Evolutionary conservation across 2,888 invertebrate species (phyloP).

Genomic region (Zygothrica quintamaculata): DNA sequence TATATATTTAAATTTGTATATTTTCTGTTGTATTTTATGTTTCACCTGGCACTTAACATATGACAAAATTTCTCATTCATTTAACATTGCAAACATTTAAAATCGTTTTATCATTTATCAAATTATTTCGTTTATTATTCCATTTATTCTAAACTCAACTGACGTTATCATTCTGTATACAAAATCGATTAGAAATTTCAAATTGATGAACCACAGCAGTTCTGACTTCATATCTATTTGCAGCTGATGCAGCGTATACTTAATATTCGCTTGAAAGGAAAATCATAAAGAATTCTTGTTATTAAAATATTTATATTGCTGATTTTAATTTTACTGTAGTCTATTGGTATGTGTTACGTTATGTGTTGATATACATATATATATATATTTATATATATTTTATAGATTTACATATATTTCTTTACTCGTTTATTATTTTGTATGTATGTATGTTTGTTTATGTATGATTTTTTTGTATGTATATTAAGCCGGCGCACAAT

Average conservation of each 20-base stretch:
- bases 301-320: slow-evolving; percentile 42
- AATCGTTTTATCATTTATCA: background rate
- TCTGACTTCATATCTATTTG: slow-evolving; percentile 6
- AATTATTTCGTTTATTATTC: background rate
- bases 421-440: slow-evolving; percentile 1
- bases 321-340: slow-evolving; percentile 41
- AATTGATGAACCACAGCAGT: slow-evolving; percentile 7
- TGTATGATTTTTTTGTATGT: slow-evolving; percentile 39
- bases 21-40: background rate
- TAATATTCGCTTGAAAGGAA: slow-evolving; percentile 21
- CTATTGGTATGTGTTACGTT: slow-evolving; percentile 21
- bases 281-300: slow-evolving; percentile 21
- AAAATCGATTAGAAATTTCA: slow-evolving; percentile 1
- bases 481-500: slow-evolving; percentile 76
- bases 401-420: slow-evolving; percentile 6
- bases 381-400: slow-evolving; percentile 3
- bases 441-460: slow-evolving; percentile 22
- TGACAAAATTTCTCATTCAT: slow-evolving; percentile 7
- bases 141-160: background rate
- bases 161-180: background rate
- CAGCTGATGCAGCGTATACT: slow-evolving; percentile 21
- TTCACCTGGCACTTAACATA: slow-evolving; percentile 42
- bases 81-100: slow-evolving; percentile 3
- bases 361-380: background rate
- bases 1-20: background rate